Conservation (phyloP, 1,140 invertebrate species). For the Drosophila obscura region DNA sequence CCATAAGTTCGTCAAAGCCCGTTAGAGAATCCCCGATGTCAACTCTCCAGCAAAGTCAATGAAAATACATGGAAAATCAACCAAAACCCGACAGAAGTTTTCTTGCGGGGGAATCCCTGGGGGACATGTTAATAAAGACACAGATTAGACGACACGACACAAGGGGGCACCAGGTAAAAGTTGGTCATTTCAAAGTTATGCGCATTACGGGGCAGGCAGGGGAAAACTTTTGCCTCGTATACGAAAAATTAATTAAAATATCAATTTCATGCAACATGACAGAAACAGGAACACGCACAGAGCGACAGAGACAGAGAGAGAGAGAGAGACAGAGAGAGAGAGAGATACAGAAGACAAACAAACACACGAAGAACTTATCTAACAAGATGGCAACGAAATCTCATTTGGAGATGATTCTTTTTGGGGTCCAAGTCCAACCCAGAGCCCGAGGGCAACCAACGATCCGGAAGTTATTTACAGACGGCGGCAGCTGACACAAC, state of each 20-base stretch:
- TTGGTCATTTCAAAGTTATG: conserved; percentile 68
- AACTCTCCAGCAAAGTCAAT: conserved; percentile 8
- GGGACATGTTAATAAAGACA: conserved; percentile 60
- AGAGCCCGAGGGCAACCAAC: too few species aligned
- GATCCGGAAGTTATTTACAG: conserved; percentile 65
- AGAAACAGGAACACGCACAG: conserved; percentile 23
- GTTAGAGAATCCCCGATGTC: conserved; percentile 20
- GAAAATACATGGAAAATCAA: conserved; percentile 32
- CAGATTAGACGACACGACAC: conserved; percentile 19
- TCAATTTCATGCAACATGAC: conserved; percentile 66
- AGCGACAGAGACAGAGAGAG: conserved; percentile 13
- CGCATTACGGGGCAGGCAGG: conserved; percentile 21
- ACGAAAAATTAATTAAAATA: conserved; percentile 75
- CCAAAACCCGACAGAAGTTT: conserved; percentile 14
- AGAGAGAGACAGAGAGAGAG: not conserved
- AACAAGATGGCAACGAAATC: conserved; percentile 31
- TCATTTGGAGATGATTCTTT: too few species aligned
- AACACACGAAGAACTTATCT: conserved; percentile 20
- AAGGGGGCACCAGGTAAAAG: conserved; percentile 43
- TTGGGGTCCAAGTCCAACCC: too few species aligned
- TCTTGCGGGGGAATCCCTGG: not conserved
- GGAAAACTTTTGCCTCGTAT: conserved; percentile 50
- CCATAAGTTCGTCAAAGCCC: conserved; percentile 20
- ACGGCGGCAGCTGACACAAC: conserved; percentile 62
- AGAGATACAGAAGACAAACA: too few species aligned